Evolutionary conservation across 2,113 vertebrate genomes (phyloP), one percentile per base, ranked within the genome.

Genomic region (Myodes glareolus): DNA sequence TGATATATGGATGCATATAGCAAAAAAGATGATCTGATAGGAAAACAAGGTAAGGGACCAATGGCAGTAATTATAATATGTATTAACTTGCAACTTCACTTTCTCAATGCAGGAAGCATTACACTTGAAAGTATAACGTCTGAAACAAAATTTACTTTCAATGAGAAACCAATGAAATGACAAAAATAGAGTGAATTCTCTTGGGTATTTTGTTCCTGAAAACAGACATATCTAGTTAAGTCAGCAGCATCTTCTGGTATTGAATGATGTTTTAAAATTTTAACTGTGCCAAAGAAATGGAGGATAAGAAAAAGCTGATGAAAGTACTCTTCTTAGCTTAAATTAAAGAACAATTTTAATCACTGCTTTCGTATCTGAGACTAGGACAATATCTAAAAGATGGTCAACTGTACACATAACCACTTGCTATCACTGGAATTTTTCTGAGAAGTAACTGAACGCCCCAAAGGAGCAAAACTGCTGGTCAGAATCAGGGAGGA

Each of bases 241-340:
- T 94, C 96, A 97, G 96, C 96, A 98, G 96, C 95, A 58, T 58
- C 55, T 98, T 98, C 93, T 96, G 77, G 78, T 85, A 50, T 88
- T 97, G 75, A 96, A 95, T 98, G 97, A 97, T 87, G 77, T 98
- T 98, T 98, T 98, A 95, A 98, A 97, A 97, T 98, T 97, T 76
- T 73, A 76, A 94, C 93, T 95, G 78, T 94, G 67, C 86, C 76
- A 92, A 92, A 89, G 85, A 96, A 82, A 97, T 86, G 25, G 11
- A 94, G 47, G 63, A 90, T 92, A 93, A 93, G 58, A 77, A 96
- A 98, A 97, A 97, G 96, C 97, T 98, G 97, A 98, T 85, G 95
- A 72, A 97, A 97, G 94, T 98, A 92, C 76, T 80, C 4, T 78
- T 80, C 3, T 97, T 98, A 97, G 97, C 96, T 95, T 96, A 45